Evolutionary conservation across 2,888 invertebrate species (phyloP), one percentile per base, ranked within the genome.

Genomic region (Plusia festucae): DNA sequence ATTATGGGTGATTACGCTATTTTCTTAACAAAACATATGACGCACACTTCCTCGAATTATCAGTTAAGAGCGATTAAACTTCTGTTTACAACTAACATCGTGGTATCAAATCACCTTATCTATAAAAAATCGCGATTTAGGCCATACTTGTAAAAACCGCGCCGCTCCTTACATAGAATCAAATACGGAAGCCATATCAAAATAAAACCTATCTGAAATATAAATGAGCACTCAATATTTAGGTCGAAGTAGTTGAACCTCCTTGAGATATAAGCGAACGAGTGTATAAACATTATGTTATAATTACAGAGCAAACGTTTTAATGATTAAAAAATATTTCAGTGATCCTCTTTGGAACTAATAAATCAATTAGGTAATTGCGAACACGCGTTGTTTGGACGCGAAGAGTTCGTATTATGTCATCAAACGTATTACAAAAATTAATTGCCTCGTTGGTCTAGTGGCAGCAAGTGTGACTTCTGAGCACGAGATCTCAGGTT

Each of bases 241-340:
- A 83, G 91, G 90, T 86, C 91, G 83, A 81, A 84, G 81, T 83
- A 84, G 88, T 90, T 89, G 87, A 90, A 86, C 81, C 85, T 86
- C 88, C 90, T 91, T 85, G 89, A 91, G 83, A 86, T 87, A 85
- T 82, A 78, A 78, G 69, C 75, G 79, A 76, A 61, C 73, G 76
- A 79, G 78, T 81, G 75, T 82, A 75, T 83, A 83, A 84, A 82
- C 79, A 81, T 82, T 79, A 61, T 79, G 78, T 82, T 85, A 82
- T 83, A 76, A 46, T 62, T 55, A 68, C 61, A 9, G 60, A 60
- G 62, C 20, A 49, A 49, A 40, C 46, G 62, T 56, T 57, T n/a
- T 11, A 54, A 65, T 65, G 69, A 67, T 66, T 66, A 63, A 73
- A 70, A 68, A 79, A 69, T 68, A 67, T 69, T 72, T 70, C 64